A percentile compares a stretch with the other conserved stretches of the same genome.
These are phyloP conservation scores for Priapulus caudatus DNA, from an alignment of 2,888 invertebrate species.

Conservation along the genomic window DNA sequence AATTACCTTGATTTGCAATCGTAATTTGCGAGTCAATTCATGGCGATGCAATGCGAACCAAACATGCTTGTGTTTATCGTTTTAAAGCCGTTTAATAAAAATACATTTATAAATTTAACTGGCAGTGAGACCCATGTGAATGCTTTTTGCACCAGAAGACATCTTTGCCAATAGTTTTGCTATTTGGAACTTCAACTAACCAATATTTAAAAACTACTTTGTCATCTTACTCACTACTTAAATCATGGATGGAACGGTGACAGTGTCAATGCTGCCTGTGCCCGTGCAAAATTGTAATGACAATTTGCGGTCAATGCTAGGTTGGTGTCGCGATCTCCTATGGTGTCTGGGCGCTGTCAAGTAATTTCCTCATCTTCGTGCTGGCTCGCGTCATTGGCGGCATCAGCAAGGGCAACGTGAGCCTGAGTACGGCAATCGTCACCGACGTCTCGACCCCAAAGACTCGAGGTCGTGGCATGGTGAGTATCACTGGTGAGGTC, in stretches of 20 bases:
- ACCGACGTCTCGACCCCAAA: constrained; percentile 74
- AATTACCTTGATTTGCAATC: no score
- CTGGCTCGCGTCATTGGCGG: constrained; percentile 85
- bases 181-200: not conserved
- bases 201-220: constrained; percentile 10
- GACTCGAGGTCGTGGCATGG: constrained; percentile 87
- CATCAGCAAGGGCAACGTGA: constrained; percentile 90
- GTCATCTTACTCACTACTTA: constrained; percentile 36
- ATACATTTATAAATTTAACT: no score
- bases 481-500: constrained; percentile 42
- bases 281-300: no score
- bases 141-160: no score
- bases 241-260: no score
- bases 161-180: not conserved
- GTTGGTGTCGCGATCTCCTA: constrained; percentile 73
- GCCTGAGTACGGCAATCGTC: constrained; percentile 84
- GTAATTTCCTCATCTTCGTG: constrained; percentile 77
- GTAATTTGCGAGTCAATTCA: no score
- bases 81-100: no score
- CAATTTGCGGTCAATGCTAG: no score
- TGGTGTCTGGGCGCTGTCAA: constrained; percentile 73
- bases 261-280: no score
- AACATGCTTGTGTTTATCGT: no score
- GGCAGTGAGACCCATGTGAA: no score
- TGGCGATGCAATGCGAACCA: no score